Evolutionary conservation across 2,888 invertebrate species (phyloP), one percentile per base, ranked within the genome.

Genomic region (Andrena hattorfiana): DNA sequence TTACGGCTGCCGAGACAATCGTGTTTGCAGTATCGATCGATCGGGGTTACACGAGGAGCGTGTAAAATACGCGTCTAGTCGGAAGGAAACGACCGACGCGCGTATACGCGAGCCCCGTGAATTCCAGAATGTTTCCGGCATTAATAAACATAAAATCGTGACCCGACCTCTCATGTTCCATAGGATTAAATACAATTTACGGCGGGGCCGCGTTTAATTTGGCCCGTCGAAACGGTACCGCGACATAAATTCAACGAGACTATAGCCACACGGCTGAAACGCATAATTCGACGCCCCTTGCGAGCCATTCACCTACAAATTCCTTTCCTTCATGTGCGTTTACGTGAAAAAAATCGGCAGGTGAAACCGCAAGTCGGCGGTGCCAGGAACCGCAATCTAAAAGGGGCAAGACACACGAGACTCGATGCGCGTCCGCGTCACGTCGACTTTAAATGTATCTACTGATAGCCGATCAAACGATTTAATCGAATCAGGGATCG

Each of bases 81-180:
- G 56, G 32, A 56, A 72, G 51, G 79, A 86, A 59, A 56, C 75
- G 51, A 71, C 5, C 7, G 48, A 23, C 2, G 35, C 4, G 56
- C 28, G 69, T 49, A 49, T 64, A 70, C 54, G 16, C 6, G 66
- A 35, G 7, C 49, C n/a, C 28, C 28, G 30, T 28, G 68, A 68
- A 67, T 83, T 72, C 64, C 64, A 63, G 16, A 60, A 69, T 42
- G 51, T 76, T 86, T 86, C 84, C 82, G 82, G 59, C 63, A 87
- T 88, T 84, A 86, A 84, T 85, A 89, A 87, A 89, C 89, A 89
- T 90, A 77, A 83, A 72, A 79, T 70, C 60, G 42, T 64, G 75
- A 84, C 78, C 82, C 56, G 82, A 74, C 70, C 60, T 51, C 42
- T 28, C 66, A 13, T 23, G 74, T 70, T 64, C 69, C 42, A 26